Percentiles rank a stretch among this genome's conserved stretches.
Evolutionary conservation across 1,140 invertebrate species (phyloP).

Genomic region (Lepidostoma basale): DNA sequence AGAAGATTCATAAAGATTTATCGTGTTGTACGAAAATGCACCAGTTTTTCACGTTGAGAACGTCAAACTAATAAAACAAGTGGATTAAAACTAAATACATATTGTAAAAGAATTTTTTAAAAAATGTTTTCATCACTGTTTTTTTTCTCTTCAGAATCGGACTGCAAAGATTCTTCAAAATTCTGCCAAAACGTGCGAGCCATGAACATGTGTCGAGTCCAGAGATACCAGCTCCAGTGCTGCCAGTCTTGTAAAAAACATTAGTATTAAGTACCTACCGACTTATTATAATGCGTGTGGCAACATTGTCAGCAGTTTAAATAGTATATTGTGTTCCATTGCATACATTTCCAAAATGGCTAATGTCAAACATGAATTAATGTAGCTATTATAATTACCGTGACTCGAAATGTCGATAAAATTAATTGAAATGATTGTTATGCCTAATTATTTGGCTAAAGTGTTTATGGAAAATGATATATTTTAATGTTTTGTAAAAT

Average conservation of each 20-base stretch:
- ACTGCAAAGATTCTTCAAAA: conserved; percentile 79
- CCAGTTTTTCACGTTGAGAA: no score
- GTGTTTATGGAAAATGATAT: conserved; percentile 2
- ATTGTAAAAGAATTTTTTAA: no score
- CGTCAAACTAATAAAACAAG: no score
- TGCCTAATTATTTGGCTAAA: conserved; percentile 6
- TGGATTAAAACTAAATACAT: no score
- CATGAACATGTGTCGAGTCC: conserved; percentile 83
- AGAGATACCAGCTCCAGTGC: conserved; percentile 81
- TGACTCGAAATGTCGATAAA: not conserved
- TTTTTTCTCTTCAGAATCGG: conserved; percentile 61
- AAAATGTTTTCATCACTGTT: no score
- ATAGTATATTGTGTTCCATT: no score
- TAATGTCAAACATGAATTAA: not conserved
- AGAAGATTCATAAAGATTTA: no score
- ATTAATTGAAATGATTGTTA: conserved; percentile 3
- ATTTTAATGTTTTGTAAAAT: conserved; percentile 18
- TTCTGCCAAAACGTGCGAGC: conserved; percentile 80
- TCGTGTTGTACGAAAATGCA: no score
- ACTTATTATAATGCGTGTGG: not conserved
- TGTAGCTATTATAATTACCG: no score
- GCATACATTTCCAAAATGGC: not conserved
- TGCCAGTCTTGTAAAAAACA: conserved; percentile 74
- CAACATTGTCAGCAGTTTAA: not conserved
- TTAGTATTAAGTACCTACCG: conserved; percentile 28